phyloP scores from a whole-genome alignment of 1,140 invertebrate genomes.

The Holotrichia oblita region DNA sequence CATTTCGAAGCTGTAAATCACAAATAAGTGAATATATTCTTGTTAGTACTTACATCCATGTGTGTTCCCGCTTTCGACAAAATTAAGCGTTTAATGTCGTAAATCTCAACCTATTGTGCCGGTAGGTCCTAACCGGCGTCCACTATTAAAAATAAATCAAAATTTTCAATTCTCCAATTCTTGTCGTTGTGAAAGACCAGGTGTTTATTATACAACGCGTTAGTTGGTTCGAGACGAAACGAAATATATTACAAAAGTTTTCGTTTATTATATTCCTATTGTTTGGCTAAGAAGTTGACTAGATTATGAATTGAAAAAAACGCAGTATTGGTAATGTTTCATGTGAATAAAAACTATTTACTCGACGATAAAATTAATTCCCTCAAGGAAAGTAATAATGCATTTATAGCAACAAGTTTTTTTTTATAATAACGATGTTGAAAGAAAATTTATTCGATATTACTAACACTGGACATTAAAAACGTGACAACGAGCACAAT shows the following conservation, averaged over 20 bases:
- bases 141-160: conserved; percentile 28
- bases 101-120: conserved; percentile 13
- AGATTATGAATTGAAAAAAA: not conserved
- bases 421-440: no score
- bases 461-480: no score
- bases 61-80: conserved; percentile 15
- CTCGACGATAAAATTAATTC: no score
- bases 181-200: conserved; percentile 4
- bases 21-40: conserved; percentile 13
- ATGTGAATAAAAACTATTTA: no score
- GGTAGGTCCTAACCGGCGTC: not conserved
- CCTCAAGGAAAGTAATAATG: no score
- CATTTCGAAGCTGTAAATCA: not conserved
- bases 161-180: not conserved
- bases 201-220: conserved; percentile 20
- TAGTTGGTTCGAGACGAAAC: not conserved
- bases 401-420: no score
- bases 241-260: conserved; percentile 3
- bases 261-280: not conserved
- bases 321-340: no score
- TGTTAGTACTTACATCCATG: not conserved
- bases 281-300: not conserved
- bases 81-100: conserved; percentile 30
- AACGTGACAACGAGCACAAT: no score
- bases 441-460: no score